Conservation (phyloP, 64 coral and sea anemone genomes). For the Exaiptasia diaphana region DNA sequence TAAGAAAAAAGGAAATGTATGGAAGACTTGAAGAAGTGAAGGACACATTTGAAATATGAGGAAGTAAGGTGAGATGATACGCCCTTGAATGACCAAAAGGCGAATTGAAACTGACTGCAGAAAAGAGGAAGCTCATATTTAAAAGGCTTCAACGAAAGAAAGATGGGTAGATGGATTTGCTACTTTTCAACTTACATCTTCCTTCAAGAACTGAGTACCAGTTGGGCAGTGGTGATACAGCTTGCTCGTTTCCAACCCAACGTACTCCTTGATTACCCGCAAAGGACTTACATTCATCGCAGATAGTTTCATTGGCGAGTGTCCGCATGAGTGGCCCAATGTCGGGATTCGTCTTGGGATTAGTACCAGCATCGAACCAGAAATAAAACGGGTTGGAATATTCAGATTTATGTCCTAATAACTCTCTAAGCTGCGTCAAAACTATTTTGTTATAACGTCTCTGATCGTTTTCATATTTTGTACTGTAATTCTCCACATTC, state of each 20-base stretch:
- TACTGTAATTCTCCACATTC: slow-evolving; percentile 60
- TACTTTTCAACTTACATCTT: slow-evolving; percentile 58
- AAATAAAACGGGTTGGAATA: slow-evolving; percentile 86
- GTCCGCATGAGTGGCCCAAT: slow-evolving; percentile 66
- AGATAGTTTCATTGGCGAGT: slow-evolving; percentile 58
- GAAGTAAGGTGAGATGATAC: too few relatives aligned
- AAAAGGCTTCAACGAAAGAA: neutral
- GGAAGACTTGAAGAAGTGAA: too few relatives aligned
- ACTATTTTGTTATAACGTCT: slow-evolving; percentile 33
- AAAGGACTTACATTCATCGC: slow-evolving; percentile 79
- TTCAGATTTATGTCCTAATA: slow-evolving; percentile 20
- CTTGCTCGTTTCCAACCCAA: slow-evolving; percentile 89
- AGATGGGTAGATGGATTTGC: neutral
- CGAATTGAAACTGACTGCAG: too few relatives aligned
- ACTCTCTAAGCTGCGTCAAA: slow-evolving; percentile 55
- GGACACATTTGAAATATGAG: too few relatives aligned
- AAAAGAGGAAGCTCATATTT: too few relatives aligned
- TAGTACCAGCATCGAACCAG: slow-evolving; percentile 84
- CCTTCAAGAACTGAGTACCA: slow-evolving; percentile 78
- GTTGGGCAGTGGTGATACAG: slow-evolving; percentile 65
- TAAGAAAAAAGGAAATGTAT: too few relatives aligned
- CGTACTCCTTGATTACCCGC: slow-evolving; percentile 67
- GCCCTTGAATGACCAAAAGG: too few relatives aligned
- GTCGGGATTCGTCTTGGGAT: slow-evolving; percentile 47
- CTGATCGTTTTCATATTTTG: slow-evolving; percentile 9